phyloP scores from a whole-genome alignment of 2,888 invertebrate genomes.

The Noctua pronuba region DNA sequence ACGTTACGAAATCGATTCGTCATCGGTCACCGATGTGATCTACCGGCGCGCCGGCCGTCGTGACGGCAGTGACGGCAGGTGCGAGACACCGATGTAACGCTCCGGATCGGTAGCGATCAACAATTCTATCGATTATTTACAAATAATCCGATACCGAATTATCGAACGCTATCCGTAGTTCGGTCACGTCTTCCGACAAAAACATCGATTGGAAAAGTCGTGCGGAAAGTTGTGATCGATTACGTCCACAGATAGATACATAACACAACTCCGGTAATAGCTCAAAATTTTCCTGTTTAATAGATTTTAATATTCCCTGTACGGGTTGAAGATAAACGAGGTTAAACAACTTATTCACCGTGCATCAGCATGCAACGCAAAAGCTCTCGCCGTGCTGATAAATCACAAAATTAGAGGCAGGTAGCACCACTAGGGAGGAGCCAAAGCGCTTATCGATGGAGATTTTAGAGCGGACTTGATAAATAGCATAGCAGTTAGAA shows the following conservation, averaged over 20 bases:
- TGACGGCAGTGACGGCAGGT: slow-evolving; percentile 80
- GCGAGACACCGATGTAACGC: slow-evolving; percentile 73
- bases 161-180: slow-evolving; percentile 74
- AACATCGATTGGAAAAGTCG: slow-evolving; percentile 83
- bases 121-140: slow-evolving; percentile 85
- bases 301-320: slow-evolving; percentile 52
- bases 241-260: slow-evolving; percentile 51
- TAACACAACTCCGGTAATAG: slow-evolving; percentile 44
- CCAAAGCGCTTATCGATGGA: slow-evolving; percentile 52
- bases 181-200: slow-evolving; percentile 84
- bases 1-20: slow-evolving; percentile 86
- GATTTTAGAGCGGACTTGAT: not conserved
- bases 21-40: slow-evolving; percentile 82
- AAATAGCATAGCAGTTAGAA: not conserved
- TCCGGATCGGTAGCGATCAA: slow-evolving; percentile 79
- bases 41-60: slow-evolving; percentile 72
- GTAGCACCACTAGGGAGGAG: slow-evolving; percentile 73
- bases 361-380: slow-evolving; percentile 77
- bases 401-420: slow-evolving; percentile 78
- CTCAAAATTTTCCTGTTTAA: slow-evolving; percentile 30
- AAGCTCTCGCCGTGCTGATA: slow-evolving; percentile 74
- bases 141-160: slow-evolving; percentile 79
- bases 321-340: slow-evolving; percentile 58
- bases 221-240: slow-evolving; percentile 83
- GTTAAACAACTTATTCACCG: slow-evolving; percentile 74